Percentiles rank a stretch among this genome's conserved stretches.
These are phyloP conservation scores for Embidobia sp. DNA, from an alignment of 2,888 invertebrate genomes.

Conservation along the genomic window DNA sequence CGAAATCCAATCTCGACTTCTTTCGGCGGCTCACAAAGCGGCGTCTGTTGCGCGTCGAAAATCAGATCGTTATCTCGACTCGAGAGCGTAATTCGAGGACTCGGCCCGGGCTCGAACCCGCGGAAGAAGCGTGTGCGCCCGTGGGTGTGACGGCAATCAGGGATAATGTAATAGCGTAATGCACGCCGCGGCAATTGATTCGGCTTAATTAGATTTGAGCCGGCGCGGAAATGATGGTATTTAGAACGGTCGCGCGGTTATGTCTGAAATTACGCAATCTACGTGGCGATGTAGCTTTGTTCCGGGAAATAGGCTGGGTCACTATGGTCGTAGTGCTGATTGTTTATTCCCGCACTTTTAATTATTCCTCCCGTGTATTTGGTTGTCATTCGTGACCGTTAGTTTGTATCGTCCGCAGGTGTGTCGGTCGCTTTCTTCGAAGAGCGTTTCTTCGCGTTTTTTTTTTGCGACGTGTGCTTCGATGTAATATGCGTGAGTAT, in stretches of 20 bases:
- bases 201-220: constrained; percentile 53
- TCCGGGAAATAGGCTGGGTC: no score
- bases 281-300: no score
- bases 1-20: constrained; percentile 45
- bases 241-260: constrained; percentile 43
- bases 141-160: constrained; percentile 51
- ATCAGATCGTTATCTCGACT: constrained; percentile 54
- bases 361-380: no score
- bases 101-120: not conserved
- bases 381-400: no score
- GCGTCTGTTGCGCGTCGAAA: constrained; percentile 35
- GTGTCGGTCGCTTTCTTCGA: no score
- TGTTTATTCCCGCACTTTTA: no score
- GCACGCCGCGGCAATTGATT: constrained; percentile 57
- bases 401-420: no score
- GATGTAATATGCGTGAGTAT: no score
- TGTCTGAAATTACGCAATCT: constrained; percentile 45
- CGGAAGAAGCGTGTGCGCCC: constrained; percentile 21
- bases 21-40: constrained; percentile 32
- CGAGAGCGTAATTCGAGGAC: not conserved
- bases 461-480: no score
- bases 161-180: constrained; percentile 58
- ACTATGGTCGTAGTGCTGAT: no score
- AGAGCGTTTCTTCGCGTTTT: no score
- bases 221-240: constrained; percentile 37